Base-by-base conservation (phyloP, 2,797 vertebrate species). In the Spizella passerina region DNA sequence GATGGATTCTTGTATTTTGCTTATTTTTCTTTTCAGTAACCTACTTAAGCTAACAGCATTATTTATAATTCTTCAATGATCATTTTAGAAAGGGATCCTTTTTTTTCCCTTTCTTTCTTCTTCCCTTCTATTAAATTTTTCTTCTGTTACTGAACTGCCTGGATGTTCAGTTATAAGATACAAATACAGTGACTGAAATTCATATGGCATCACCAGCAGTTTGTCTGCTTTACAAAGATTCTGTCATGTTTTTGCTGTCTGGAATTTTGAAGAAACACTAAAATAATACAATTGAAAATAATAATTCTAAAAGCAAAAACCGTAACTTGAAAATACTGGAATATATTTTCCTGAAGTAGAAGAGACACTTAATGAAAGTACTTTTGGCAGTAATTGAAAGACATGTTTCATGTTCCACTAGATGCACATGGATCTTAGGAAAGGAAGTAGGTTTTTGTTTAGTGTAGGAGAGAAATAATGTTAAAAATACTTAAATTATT, bases 171-270 rank as follows among this genome's bases (percentile, higher is more conserved):
- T 77, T 88, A 16, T 3, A 63, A 93, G 82, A 77, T 60, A 72
- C 30, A 75, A 80, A 86, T 41, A 36, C 23, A 53, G 30, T 60
- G 53, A 60, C 79, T 86, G 38, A 68, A 81, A 46, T 78, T 56
- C 56, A 22, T 44, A 29, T 71, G 56, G 21, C 44, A 52, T 60
- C 44, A 12, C 19, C 38, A 68, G 52, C 60, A 49, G 39, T 83
- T 96, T 71, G 56, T 80, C 32, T 91, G 36, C 57, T 94, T 94
- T 70, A 71, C 44, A 80, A 70, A 92, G 43, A 56, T 79, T 64
- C 44, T 77, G 20, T 70, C 12, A 21, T 27, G 32, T 19, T 87
- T 92, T 89, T 91, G 34, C 26, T 63, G 21, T 50, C 52, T 66
- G n/a, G 39, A 72, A 76, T 82, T 92, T 52, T 77, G 41, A 70